These are phyloP conservation scores for Diadumene lineata DNA, from an alignment of 92 coral and sea anemone species.

Conservation along the genomic window DNA sequence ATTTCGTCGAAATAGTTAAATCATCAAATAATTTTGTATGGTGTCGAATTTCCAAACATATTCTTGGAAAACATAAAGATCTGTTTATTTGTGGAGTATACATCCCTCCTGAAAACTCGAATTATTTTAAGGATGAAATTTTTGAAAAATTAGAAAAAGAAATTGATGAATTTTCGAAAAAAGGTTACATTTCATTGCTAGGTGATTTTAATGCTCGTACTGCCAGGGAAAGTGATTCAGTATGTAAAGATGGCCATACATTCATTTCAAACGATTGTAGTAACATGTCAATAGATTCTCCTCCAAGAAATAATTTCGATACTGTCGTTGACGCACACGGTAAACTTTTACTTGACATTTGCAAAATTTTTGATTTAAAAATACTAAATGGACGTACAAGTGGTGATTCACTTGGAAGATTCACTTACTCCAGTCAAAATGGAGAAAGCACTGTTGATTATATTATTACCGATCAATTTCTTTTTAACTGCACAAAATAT, in stretches of 20 bases:
- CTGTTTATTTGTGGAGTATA: slow-evolving; percentile 43
- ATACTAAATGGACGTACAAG: slow-evolving; percentile 39
- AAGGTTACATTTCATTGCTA: slow-evolving; percentile 33
- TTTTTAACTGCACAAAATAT: slow-evolving; percentile 29
- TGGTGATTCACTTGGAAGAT: slow-evolving; percentile 33
- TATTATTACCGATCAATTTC: slow-evolving; percentile 30
- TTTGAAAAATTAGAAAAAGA: slow-evolving; percentile 45
- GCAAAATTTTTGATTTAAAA: slow-evolving; percentile 39
- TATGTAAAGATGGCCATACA: slow-evolving; percentile 38
- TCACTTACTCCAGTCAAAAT: slow-evolving; percentile 25
- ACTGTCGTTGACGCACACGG: slow-evolving; percentile 28
- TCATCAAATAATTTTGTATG: slow-evolving; percentile 31
- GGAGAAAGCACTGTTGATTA: slow-evolving; percentile 45
- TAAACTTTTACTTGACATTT: slow-evolving; percentile 31
- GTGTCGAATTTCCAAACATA: slow-evolving; percentile 29
- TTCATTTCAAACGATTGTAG: slow-evolving; percentile 38
- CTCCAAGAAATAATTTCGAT: slow-evolving; percentile 36
- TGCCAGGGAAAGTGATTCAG: slow-evolving; percentile 11
- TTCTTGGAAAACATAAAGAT: slow-evolving; percentile 36
- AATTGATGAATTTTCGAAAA: slow-evolving; percentile 11
- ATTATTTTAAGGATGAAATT: slow-evolving; percentile 35
- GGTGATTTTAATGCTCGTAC: slow-evolving; percentile 58
- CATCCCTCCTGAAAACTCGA: slow-evolving; percentile 49
- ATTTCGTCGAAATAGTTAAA: slow-evolving; percentile 30
- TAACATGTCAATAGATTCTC: slow-evolving; percentile 3